Base-by-base conservation (phyloP, 2,888 invertebrate species). In the Diaperis boleti region DNA sequence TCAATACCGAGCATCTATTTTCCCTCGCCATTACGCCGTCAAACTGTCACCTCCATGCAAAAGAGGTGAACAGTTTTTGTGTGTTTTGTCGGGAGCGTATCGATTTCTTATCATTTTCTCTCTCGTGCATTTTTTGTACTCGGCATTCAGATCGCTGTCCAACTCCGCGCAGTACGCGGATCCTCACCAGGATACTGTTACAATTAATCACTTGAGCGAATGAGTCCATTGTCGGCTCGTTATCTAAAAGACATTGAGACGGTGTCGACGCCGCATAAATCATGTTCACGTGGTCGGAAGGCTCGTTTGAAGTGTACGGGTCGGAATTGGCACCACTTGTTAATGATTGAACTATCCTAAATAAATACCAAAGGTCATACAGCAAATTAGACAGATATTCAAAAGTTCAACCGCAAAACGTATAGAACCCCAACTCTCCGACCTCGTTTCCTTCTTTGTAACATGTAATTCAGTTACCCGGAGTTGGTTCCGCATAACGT, bases 401-500 rank as follows among this genome's bases (percentile, higher is more conserved):
- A n/a, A n/a, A n/a, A n/a, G n/a, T n/a, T n/a, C n/a, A n/a, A n/a
- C n/a, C n/a, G n/a, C n/a, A n/a, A n/a, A n/a, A n/a, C n/a, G n/a
- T n/a, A n/a, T n/a, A n/a, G n/a, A n/a, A n/a, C 52, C 52, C 13
- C 52, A 35, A 20, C 18, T 13, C 42, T 11, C 37, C 6, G 37
- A 49, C 52, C 37, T 52, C 22, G 13, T 52, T 52, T 52, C n/a
- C n/a, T n/a, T n/a, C n/a, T n/a, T n/a, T n/a, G n/a, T n/a, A n/a
- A n/a, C n/a, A n/a, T n/a, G n/a, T 52, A 52, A 52, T 52, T 13
- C 52, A 52, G 14, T 52, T 52, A 14, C 5, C 22, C 20, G 35
- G 39, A n/a, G n/a, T n/a, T n/a, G n/a, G 37, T 52, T 52, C 37
- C 26, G 18, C 22, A 26, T 49, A 52, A 52, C 14, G 39, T 37